Percentiles rank a stretch among this genome's conserved stretches.
These are phyloP conservation scores for Scalopus aquaticus DNA, from an alignment of 2,113 vertebrate genomes.

Conservation along the genomic window DNA sequence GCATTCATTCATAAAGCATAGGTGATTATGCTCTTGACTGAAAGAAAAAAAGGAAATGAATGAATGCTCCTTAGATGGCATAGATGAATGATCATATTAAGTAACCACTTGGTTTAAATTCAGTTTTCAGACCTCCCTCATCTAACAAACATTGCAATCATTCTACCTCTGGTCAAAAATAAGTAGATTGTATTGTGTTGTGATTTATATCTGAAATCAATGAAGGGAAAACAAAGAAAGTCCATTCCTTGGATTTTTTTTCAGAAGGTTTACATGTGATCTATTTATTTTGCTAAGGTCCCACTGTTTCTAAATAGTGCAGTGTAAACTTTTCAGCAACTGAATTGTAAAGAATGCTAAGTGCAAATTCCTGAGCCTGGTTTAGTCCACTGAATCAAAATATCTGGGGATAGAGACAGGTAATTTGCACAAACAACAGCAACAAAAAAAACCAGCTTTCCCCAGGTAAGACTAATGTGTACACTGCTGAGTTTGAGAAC, in stretches of 20 bases:
- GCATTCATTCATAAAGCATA: conserved; percentile 69
- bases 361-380: background rate
- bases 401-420: background rate
- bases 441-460: background rate
- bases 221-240: conserved; percentile 23
- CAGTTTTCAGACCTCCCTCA: background rate
- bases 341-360: background rate
- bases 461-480: background rate
- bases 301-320: background rate
- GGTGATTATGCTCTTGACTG: conserved; percentile 55
- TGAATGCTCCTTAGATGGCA: background rate
- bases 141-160: background rate
- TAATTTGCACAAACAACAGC: background rate
- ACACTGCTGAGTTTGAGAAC: background rate
- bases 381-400: background rate
- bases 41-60: conserved; percentile 44
- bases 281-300: conserved; percentile 19
- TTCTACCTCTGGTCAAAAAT: conserved; percentile 25
- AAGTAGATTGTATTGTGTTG: background rate
- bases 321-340: background rate
- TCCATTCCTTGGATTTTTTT: background rate
- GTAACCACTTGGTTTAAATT: background rate
- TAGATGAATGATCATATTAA: conserved; percentile 6
- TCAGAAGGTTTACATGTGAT: background rate
- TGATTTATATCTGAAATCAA: conserved; percentile 22